A percentile compares a stretch with the other conserved stretches of the same genome.
These are phyloP conservation scores for Grantiella picta DNA, from an alignment of 2,113 vertebrate genomes.

Conservation along the genomic window DNA sequence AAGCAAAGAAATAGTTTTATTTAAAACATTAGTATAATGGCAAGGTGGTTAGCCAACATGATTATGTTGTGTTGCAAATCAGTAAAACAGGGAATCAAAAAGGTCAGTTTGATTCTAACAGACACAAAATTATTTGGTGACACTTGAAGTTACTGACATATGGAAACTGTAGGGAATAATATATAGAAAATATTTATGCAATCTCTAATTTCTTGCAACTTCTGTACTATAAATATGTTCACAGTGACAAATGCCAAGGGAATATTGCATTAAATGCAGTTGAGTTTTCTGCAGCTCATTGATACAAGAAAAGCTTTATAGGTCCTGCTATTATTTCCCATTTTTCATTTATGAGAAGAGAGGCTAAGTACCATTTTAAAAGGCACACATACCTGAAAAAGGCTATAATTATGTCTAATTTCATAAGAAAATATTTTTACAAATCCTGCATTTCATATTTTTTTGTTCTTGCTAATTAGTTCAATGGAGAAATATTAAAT, in stretches of 20 bases:
- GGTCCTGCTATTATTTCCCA: constrained; percentile 1
- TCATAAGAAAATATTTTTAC: constrained; percentile 57
- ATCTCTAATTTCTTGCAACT: not conserved
- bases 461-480: constrained; percentile 53
- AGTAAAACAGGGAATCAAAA: not conserved
- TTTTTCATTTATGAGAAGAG: not conserved
- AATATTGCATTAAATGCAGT: not conserved
- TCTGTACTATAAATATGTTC: not conserved
- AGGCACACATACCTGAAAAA: constrained; percentile 9
- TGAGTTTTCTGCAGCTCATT: not conserved
- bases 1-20: not conserved
- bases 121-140: not conserved
- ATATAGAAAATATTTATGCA: not conserved
- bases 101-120: not conserved
- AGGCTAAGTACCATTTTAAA: constrained; percentile 23
- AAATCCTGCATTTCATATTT: constrained; percentile 35
- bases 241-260: not conserved
- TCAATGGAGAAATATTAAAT: constrained; percentile 33
- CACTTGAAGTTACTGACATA: not conserved
- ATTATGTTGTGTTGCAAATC: not conserved
- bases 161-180: not conserved
- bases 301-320: not conserved
- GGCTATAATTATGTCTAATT: constrained; percentile 33
- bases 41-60: not conserved
- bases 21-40: not conserved